Base-by-base conservation (phyloP, 2,888 invertebrate genomes). In the Mythimna impura region DNA sequence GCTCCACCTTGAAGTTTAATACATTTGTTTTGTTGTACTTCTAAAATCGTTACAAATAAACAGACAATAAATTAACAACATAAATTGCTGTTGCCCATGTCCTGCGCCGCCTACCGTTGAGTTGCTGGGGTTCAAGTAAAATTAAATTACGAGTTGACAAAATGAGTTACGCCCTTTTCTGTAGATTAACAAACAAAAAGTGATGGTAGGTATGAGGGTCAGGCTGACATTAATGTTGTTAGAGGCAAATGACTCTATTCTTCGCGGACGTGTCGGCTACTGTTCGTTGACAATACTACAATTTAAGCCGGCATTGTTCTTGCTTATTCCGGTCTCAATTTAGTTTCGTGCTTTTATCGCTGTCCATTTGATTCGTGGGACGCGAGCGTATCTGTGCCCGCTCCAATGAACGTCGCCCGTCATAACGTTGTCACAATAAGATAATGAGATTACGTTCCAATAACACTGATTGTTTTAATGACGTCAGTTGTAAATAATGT, bases 161-260 rank as follows among this genome's bases (percentile, higher is more conserved):
- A 96, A 95, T 94, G 96, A 96, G 95, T 95, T 94, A 96, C 96
- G 96, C 95, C 96, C 95, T 95, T 94, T 94, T 95, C 95, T 95
- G 94, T 93, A 94, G 95, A 96, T 96, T 96, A 96, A 96, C 95
- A 96, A 96, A 96, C 96, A 96, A 95, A 96, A 96, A 95, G 93
- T 95, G 95, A 94, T 93, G 95, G 93, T 93, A 90, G 95, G 93
- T 93, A 90, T 92, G 94, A 94, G 95, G 96, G 95, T 95, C 95
- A 94, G 93, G 89, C 88, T 86, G 90, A 87, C 90, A 91, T 93
- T 95, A 95, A 96, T 93, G 92, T 93, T 94, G 95, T 96, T 95
- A 95, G 89, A 93, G 90, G 94, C 94, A 95, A 96, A 96, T 95
- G 94, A 96, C 91, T 95, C 94, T 91, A 96, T 96, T 95, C 96